Conservation (phyloP, 2,113 vertebrate species). For the Stigmatopora nigra region DNA sequence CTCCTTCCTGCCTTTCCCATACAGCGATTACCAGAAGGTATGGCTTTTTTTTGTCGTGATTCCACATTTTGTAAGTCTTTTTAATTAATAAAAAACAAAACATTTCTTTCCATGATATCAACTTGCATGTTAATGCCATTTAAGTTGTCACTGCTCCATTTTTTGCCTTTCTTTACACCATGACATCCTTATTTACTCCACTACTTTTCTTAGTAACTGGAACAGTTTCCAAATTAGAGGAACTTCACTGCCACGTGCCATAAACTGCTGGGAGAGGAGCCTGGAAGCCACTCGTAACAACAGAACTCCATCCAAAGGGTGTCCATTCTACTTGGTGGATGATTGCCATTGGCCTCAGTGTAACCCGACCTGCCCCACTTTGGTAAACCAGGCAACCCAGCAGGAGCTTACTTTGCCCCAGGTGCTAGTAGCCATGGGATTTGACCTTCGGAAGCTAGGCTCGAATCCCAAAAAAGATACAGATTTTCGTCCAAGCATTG, state of each 20-base stretch:
- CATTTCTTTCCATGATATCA: conserved; percentile 7
- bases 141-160: not conserved
- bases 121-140: conserved; percentile 6
- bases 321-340: conserved; percentile 75
- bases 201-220: conserved; percentile 67
- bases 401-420: conserved; percentile 74
- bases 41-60: conserved; percentile 28
- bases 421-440: conserved; percentile 71
- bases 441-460: conserved; percentile 71
- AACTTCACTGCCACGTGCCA: conserved; percentile 67
- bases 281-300: conserved; percentile 70
- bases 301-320: conserved; percentile 67
- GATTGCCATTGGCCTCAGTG: conserved; percentile 76
- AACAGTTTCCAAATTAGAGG: conserved; percentile 73
- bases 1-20: conserved; percentile 78
- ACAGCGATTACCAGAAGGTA: conserved; percentile 76
- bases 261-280: conserved; percentile 79
- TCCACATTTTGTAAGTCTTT: not conserved
- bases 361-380: conserved; percentile 76
- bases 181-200: not conserved
- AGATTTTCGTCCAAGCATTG: conserved; percentile 57
- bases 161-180: not conserved
- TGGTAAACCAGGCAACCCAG: conserved; percentile 69
- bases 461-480: conserved; percentile 63
- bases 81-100: conserved; percentile 2